Conservation (phyloP, 2,888 invertebrate species). For the Embidobia sp. region DNA sequence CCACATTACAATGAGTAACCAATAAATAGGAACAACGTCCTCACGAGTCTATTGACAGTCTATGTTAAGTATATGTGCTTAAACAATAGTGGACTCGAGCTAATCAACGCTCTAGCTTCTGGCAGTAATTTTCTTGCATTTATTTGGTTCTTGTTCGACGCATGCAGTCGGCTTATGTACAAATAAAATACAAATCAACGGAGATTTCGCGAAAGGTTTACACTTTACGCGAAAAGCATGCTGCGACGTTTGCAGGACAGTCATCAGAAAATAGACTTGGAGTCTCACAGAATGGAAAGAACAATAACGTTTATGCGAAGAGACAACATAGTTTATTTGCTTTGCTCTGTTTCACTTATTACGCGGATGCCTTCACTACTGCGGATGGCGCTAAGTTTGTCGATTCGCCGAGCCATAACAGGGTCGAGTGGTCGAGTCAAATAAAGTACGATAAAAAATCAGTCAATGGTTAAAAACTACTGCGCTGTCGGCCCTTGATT, state of each 20-base stretch:
- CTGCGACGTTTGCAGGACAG: too few relatives aligned
- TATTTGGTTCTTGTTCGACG: slow-evolving; percentile 2
- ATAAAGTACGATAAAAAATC: slow-evolving; percentile 10
- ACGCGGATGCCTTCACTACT: neutral
- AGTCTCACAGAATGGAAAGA: slow-evolving; percentile 2
- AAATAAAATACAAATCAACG: slow-evolving; percentile 6
- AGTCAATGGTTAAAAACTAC: slow-evolving; percentile 14
- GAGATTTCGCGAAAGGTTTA: neutral
- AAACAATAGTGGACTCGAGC: slow-evolving; percentile 47
- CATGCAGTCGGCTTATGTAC: slow-evolving; percentile 13
- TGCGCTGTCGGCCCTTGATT: neutral
- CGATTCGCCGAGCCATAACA: slow-evolving; percentile 3
- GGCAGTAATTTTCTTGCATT: slow-evolving; percentile 36
- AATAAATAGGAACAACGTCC: slow-evolving; percentile 31
- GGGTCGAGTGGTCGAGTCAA: neutral
- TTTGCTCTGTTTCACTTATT: neutral
- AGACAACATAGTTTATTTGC: neutral
- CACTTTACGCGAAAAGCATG: too few relatives aligned
- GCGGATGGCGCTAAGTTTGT: neutral
- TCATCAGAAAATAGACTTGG: neutral
- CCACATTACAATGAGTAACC: slow-evolving; percentile 37
- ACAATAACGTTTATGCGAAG: slow-evolving; percentile 20
- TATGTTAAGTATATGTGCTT: slow-evolving; percentile 12
- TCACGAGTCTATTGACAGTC: slow-evolving; percentile 10
- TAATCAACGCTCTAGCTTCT: slow-evolving; percentile 38